Percentiles rank a stretch among this genome's conserved stretches.
These are phyloP conservation scores for Drosophila nasuta DNA, from an alignment of 1,140 invertebrate genomes.

Conservation along the genomic window DNA sequence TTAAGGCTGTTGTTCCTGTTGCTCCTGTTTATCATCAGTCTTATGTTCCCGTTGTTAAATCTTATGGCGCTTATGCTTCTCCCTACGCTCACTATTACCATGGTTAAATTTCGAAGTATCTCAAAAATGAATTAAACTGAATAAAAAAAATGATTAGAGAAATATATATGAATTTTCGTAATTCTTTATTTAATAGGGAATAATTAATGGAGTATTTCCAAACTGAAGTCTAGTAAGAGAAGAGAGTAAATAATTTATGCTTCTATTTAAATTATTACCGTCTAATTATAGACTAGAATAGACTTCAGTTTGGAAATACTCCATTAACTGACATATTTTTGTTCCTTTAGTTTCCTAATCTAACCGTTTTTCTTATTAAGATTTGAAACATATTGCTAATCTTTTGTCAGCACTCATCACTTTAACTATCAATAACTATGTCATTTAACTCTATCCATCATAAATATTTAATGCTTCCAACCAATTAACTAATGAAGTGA, in stretches of 20 bases:
- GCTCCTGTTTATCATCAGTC: slow-evolving; percentile 3
- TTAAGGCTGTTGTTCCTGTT: slow-evolving; percentile 33
- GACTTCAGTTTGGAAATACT: too few relatives aligned
- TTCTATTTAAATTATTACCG: too few relatives aligned
- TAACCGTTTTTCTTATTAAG: too few relatives aligned
- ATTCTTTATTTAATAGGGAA: too few relatives aligned
- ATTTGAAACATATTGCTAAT: not conserved
- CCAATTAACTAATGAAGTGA: not conserved
- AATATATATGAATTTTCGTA: too few relatives aligned
- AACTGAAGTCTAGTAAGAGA: too few relatives aligned
- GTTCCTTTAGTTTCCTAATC: not conserved
- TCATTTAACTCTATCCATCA: not conserved
- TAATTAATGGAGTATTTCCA: too few relatives aligned
- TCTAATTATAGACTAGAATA: too few relatives aligned
- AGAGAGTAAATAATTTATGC: too few relatives aligned
- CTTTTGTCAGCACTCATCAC: not conserved
- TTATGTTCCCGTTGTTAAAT: not conserved
- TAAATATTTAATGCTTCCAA: not conserved
- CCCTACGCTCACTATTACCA: slow-evolving; percentile 3
- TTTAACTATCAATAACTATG: not conserved
- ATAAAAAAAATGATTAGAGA: too few relatives aligned
- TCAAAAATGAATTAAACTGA: not conserved
- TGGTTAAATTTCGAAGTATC: not conserved
- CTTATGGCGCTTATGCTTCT: not conserved
- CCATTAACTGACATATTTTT: not conserved